Conservation (phyloP, 2,113 vertebrate genomes). For the Salvator merianae region DNA sequence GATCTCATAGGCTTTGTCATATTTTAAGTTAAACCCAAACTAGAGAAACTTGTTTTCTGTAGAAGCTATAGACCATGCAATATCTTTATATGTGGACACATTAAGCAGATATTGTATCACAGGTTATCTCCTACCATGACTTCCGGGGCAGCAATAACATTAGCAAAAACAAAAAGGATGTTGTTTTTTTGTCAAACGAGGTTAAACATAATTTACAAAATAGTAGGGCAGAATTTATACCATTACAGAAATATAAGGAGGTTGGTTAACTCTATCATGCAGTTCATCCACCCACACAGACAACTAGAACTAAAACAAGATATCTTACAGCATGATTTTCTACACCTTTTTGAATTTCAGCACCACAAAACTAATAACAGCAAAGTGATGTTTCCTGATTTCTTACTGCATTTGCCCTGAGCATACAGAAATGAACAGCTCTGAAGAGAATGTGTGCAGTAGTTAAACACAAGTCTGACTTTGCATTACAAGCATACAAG, state of each 20-base stretch:
- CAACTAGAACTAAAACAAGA: slow-evolving; percentile 6
- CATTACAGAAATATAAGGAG: neutral
- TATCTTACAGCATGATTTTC: neutral
- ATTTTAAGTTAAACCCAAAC: slow-evolving; percentile 39
- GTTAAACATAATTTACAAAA: slow-evolving; percentile 52
- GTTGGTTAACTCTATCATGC: slow-evolving; percentile 28
- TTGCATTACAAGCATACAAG: neutral
- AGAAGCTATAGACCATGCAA: slow-evolving; percentile 11
- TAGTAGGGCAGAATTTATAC: neutral
- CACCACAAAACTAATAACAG: neutral
- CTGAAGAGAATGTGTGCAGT: neutral
- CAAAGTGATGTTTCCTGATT: neutral
- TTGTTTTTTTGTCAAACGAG: too few relatives aligned
- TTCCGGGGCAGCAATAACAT: slow-evolving; percentile 30
- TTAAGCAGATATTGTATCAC: slow-evolving; percentile 32
- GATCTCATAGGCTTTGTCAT: slow-evolving; percentile 10
- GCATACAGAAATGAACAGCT: neutral
- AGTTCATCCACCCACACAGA: slow-evolving; percentile 25
- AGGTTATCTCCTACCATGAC: slow-evolving; percentile 28
- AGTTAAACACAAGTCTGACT: slow-evolving; percentile 1
- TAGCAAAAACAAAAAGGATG: slow-evolving; percentile 30
- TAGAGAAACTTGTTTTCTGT: slow-evolving; percentile 44
- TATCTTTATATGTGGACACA: neutral
- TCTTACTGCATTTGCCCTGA: neutral
- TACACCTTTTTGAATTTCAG: slow-evolving; percentile 10